Conservation (phyloP, 2,797 vertebrate species). For the Epinephelus awoara region DNA sequence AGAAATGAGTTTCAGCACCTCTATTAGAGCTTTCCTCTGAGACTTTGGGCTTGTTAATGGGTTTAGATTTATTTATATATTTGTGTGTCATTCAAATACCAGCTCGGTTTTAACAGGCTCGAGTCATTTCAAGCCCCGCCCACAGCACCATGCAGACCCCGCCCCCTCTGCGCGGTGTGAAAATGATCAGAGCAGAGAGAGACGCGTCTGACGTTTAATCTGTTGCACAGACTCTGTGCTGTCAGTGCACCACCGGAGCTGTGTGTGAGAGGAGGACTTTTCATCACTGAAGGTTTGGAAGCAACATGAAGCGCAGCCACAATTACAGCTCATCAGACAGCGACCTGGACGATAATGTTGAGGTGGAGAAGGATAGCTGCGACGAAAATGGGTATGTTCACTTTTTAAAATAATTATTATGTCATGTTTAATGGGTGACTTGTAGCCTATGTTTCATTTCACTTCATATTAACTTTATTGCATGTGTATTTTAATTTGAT, state of each 20-base stretch:
- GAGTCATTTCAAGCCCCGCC: slow-evolving; percentile 48
- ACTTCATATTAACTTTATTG: not conserved
- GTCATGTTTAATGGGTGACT: too few relatives aligned
- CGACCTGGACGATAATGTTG: slow-evolving; percentile 94
- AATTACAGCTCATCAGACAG: slow-evolving; percentile 96
- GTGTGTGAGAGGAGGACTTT: not conserved
- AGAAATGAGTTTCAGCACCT: not conserved
- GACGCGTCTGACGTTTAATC: slow-evolving; percentile 55
- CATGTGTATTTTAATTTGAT: not conserved
- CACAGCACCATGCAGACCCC: not conserved
- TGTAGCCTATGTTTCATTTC: not conserved
- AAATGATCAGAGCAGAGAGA: slow-evolving; percentile 51
- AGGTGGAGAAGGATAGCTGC: slow-evolving; percentile 95
- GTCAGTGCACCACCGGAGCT: slow-evolving; percentile 43
- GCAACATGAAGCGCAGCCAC: slow-evolving; percentile 91
- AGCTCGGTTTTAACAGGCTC: slow-evolving; percentile 53
- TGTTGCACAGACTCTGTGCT: slow-evolving; percentile 35
- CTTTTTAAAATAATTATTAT: not conserved
- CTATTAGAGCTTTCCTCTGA: not conserved
- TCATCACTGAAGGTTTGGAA: not conserved
- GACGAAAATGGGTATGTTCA: slow-evolving; percentile 92
- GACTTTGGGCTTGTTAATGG: not conserved
- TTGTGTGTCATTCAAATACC: slow-evolving; percentile 41
- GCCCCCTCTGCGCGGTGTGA: slow-evolving; percentile 29
- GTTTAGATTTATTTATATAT: not conserved